Percentiles rank a stretch among this genome's conserved stretches.
Evolutionary conservation across 2,113 vertebrate species (phyloP).

Genomic region (Otocyon megalotis): DNA sequence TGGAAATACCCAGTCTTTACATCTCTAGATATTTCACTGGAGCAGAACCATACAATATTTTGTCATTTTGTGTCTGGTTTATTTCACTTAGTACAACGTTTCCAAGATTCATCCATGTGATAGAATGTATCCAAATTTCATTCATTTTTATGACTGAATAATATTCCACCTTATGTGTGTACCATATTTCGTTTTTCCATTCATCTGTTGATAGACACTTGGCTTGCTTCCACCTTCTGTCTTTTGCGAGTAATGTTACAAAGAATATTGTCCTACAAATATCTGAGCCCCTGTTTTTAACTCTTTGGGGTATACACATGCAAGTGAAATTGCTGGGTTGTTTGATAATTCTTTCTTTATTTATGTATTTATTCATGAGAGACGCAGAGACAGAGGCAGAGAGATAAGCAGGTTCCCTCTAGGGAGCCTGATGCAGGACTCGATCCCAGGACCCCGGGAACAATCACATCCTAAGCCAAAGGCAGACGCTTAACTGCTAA

Average conservation of each 20-base stretch:
- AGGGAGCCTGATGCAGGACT: no score
- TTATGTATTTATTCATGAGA: no score
- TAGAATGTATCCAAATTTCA: neutral
- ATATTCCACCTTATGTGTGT: neutral
- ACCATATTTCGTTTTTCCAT: neutral
- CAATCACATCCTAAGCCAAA: no score
- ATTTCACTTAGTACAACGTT: neutral
- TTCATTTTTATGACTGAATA: neutral
- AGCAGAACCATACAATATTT: neutral
- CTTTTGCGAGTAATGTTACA: neutral
- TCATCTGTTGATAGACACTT: neutral
- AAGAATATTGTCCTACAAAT: neutral
- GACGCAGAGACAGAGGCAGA: no score
- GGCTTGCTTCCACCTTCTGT: neutral
- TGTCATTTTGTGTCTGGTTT: neutral
- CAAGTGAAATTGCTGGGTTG: neutral
- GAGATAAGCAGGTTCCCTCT: no score
- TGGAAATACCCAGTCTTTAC: neutral
- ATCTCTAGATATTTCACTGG: neutral
- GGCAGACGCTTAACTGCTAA: no score
- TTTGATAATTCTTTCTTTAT: neutral
- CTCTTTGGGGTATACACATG: neutral
- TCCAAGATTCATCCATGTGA: neutral
- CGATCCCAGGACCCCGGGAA: no score
- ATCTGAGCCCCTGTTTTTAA: neutral